These are phyloP conservation scores for Megaptera novaeangliae DNA, from an alignment of 2,113 vertebrate species.

Conservation along the genomic window DNA sequence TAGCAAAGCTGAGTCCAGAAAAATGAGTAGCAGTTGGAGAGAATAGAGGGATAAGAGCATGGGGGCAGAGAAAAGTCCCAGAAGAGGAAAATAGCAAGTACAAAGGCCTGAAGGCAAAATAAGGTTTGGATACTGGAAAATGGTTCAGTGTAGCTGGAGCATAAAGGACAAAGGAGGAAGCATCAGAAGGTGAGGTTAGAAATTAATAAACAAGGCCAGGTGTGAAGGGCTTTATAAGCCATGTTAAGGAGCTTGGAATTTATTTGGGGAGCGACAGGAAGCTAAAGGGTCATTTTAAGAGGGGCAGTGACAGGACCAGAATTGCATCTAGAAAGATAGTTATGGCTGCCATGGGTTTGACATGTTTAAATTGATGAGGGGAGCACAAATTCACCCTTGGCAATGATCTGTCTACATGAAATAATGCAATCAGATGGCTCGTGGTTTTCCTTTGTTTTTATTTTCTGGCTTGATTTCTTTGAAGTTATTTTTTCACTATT, in stretches of 20 bases:
- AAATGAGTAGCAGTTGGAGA: neutral
- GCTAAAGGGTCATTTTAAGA: neutral
- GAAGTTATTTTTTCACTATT: neutral
- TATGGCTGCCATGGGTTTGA: neutral
- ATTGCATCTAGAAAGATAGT: neutral
- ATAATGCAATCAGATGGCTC: neutral
- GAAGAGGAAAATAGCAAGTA: neutral
- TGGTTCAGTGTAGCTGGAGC: neutral
- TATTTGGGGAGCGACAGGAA: neutral
- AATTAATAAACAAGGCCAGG: neutral
- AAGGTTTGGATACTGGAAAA: neutral
- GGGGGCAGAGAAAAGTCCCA: neutral
- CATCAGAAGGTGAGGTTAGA: neutral
- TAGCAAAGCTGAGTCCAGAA: neutral
- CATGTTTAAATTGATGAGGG: neutral
- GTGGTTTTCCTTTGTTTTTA: neutral
- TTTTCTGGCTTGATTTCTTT: constrained; percentile 16
- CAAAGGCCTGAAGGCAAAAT: neutral
- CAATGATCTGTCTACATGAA: neutral
- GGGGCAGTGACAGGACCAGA: neutral
- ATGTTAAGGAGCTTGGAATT: neutral
- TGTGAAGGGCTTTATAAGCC: neutral
- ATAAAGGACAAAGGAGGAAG: neutral
- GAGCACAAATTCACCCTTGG: neutral
- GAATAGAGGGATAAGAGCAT: neutral